Evolutionary conservation across 2,113 vertebrate genomes (phyloP).

Genomic region (Rhodinocichla rosea): DNA sequence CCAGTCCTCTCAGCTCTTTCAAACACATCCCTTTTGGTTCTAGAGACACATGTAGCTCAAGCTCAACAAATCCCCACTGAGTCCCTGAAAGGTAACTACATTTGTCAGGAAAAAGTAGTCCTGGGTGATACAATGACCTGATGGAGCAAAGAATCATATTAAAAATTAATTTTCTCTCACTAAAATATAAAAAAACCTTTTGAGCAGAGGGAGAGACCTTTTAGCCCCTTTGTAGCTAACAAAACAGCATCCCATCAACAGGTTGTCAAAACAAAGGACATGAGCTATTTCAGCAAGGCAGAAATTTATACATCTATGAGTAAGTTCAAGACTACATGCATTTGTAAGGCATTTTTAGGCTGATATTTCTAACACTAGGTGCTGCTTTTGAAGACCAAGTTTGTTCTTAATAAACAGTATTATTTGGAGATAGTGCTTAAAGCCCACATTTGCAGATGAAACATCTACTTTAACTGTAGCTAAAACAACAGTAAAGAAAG

Average conservation of each 20-base stretch:
- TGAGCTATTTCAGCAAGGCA: neutral
- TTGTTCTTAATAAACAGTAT: neutral
- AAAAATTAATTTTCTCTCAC: neutral
- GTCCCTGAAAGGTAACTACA: neutral
- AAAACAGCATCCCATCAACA: neutral
- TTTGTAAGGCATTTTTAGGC: neutral
- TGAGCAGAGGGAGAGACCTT: neutral
- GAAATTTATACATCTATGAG: neutral
- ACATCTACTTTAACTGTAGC: neutral
- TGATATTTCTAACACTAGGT: neutral
- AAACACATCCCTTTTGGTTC: neutral
- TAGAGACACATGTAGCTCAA: neutral
- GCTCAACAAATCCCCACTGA: neutral
- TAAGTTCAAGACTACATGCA: neutral
- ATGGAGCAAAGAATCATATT: neutral
- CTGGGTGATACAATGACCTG: neutral
- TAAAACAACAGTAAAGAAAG: neutral
- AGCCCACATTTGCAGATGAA: neutral
- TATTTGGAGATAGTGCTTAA: neutral
- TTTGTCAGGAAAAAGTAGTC: neutral
- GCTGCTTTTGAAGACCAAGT: neutral
- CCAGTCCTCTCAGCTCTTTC: neutral
- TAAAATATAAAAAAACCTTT: neutral
- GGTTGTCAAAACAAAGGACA: neutral
- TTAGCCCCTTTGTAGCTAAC: neutral